Percentiles rank a stretch among this genome's conserved stretches.
Conservation (phyloP, 2,888 invertebrate species). For the Sinentomon sp. region DNA sequence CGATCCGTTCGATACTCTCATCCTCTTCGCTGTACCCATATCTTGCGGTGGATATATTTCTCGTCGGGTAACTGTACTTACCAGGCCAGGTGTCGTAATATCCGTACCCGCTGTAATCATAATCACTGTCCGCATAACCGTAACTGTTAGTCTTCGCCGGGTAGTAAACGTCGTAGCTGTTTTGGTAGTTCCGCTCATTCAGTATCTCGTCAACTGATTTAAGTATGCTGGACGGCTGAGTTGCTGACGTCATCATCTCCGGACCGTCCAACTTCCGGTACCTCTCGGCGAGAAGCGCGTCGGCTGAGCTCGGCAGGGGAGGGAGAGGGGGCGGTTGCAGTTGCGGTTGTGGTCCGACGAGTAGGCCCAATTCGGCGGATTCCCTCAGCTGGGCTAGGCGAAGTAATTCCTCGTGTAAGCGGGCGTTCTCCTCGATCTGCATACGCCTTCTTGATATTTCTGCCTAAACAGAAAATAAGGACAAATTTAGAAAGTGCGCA, state of each 20-base stretch:
- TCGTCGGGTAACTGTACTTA: too few species aligned
- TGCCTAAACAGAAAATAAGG: too few species aligned
- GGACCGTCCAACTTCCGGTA: slow-evolving; percentile 4
- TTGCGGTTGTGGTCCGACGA: slow-evolving; percentile 7
- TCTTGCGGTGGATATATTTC: too few species aligned
- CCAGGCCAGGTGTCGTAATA: too few species aligned
- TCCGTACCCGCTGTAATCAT: too few species aligned
- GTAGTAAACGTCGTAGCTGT: slow-evolving; percentile 5
- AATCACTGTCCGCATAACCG: too few species aligned
- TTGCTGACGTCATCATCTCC: slow-evolving; percentile 6
- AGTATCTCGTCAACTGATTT: slow-evolving; percentile 23
- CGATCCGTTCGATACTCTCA: slow-evolving; percentile 23
- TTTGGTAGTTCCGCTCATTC: not conserved
- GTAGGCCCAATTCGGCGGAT: slow-evolving; percentile 20
- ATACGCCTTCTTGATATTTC: slow-evolving; percentile 31
- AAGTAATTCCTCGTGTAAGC: slow-evolving; percentile 25
- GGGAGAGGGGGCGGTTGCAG: too few species aligned
- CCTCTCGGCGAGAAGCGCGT: too few species aligned
- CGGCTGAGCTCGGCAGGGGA: too few species aligned
- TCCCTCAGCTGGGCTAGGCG: slow-evolving; percentile 22
- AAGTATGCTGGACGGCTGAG: slow-evolving; percentile 15
- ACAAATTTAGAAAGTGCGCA: too few species aligned
- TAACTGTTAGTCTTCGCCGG: too few species aligned
- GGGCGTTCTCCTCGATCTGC: slow-evolving; percentile 29
- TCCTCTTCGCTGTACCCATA: slow-evolving; percentile 24